These are phyloP conservation scores for Phaetusa simplex DNA, from an alignment of 2,113 vertebrate species.

Conservation along the genomic window DNA sequence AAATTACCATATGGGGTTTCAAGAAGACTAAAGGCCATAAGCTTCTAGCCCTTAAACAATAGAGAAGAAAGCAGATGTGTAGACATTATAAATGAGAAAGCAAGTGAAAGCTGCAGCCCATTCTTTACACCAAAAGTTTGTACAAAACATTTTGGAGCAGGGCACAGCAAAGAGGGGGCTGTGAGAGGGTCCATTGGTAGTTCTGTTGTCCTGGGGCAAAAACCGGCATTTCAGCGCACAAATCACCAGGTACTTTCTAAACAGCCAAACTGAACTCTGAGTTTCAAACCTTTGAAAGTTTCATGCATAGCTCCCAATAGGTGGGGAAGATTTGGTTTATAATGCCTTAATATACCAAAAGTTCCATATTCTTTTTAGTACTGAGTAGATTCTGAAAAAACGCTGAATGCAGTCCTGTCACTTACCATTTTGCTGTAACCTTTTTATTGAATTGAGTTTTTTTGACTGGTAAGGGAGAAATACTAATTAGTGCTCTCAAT, in stretches of 20 bases:
- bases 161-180: neutral
- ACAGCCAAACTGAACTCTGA: neutral
- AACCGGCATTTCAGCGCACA: neutral
- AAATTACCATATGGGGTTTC: neutral
- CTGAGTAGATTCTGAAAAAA: neutral
- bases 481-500: constrained; percentile 6
- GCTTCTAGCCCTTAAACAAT: neutral
- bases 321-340: neutral
- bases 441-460: neutral
- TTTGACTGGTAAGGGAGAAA: neutral
- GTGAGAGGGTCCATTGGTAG: neutral
- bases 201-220: neutral
- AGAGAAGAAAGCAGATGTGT: neutral
- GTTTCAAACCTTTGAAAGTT: neutral
- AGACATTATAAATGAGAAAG: neutral
- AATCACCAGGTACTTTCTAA: neutral
- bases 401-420: neutral
- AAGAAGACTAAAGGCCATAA: neutral
- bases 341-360: neutral
- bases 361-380: neutral
- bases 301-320: neutral
- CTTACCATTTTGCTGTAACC: neutral
- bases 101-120: neutral
- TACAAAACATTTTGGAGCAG: neutral
- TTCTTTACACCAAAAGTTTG: neutral